These are phyloP conservation scores for Echinometra lucunter DNA, from an alignment of 53 echinoderm and acorn worm species.

Conservation along the genomic window DNA sequence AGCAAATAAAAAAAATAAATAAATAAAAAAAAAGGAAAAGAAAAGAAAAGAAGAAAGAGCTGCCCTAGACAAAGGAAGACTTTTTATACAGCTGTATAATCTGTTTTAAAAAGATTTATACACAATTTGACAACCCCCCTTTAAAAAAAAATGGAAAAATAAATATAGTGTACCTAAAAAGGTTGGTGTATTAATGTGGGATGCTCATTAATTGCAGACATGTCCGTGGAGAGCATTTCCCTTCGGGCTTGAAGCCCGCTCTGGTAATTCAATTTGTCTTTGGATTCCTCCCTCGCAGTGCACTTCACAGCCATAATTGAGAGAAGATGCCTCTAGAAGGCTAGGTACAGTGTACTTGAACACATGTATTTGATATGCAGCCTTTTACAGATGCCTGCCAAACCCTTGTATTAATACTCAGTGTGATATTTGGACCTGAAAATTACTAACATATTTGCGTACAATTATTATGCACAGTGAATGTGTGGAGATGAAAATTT, in stretches of 20 bases:
- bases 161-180: not conserved
- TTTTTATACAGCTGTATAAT: no score
- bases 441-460: not conserved
- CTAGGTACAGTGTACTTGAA: not conserved
- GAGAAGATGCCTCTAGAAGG: not conserved
- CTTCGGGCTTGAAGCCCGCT: conserved; percentile 21
- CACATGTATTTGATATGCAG: not conserved
- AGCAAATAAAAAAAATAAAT: no score
- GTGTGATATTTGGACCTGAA: not conserved
- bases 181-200: not conserved
- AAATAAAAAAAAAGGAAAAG: no score
- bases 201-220: conserved; percentile 36
- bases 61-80: no score
- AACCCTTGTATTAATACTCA: not conserved
- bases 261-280: conserved; percentile 49
- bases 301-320: conserved; percentile 19
- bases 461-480: not conserved
- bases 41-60: no score
- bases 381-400: not conserved
- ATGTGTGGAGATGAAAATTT: no score
- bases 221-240: conserved; percentile 3
- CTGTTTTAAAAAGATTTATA: not conserved
- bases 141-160: not conserved
- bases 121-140: not conserved
- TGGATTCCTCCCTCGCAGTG: conserved; percentile 26